These are phyloP conservation scores for Parus major DNA, from an alignment of 2,113 vertebrate genomes.

Conservation along the genomic window DNA sequence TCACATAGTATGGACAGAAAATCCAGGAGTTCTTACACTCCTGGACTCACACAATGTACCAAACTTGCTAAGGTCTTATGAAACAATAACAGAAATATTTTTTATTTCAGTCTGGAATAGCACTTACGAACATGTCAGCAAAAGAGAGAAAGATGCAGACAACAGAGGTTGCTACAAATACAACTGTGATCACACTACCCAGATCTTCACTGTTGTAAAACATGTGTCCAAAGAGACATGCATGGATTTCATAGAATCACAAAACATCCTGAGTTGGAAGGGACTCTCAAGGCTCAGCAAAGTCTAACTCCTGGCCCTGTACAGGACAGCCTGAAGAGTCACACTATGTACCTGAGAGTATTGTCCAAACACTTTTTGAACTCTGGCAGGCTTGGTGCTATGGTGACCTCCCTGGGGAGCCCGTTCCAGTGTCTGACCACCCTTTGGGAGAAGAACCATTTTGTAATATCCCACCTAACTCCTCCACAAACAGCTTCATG, in stretches of 20 bases:
- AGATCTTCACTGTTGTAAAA: background rate
- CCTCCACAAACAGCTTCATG: background rate
- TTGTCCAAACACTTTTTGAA: background rate
- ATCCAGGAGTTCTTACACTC: background rate
- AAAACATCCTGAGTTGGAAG: background rate
- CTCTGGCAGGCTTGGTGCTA: background rate
- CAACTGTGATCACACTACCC: background rate
- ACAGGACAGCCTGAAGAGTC: background rate
- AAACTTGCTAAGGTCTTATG: background rate
- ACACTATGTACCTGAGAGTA: background rate
- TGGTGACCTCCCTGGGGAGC: background rate
- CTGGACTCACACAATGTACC: background rate
- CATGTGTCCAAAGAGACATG: background rate
- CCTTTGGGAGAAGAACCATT: background rate
- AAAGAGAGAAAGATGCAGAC: background rate
- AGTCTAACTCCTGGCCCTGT: background rate
- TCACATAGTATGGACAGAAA: background rate
- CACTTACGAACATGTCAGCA: background rate
- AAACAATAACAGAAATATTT: background rate
- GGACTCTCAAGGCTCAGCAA: background rate
- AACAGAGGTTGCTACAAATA: background rate
- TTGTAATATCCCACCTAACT: background rate
- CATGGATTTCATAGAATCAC: background rate
- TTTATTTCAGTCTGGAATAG: background rate
- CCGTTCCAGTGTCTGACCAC: background rate